Evolutionary conservation across 2,113 vertebrate genomes (phyloP).

Genomic region (Rutilus rutilus): DNA sequence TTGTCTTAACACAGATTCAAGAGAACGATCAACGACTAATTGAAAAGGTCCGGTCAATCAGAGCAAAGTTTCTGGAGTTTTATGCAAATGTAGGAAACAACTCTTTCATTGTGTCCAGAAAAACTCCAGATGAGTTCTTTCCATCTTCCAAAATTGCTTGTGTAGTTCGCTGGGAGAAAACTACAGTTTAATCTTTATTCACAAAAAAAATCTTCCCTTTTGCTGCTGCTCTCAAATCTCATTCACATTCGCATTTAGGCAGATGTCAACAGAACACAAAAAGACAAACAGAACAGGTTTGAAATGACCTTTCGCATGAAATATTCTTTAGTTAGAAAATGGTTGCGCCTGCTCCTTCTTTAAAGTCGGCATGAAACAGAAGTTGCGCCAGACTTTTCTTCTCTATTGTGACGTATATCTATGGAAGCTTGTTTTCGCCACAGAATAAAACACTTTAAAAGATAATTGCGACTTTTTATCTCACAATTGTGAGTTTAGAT

Average conservation of each 20-base stretch:
- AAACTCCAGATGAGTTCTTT: not conserved
- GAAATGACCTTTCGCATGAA: no score
- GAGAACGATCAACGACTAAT: constrained; percentile 41
- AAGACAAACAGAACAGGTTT: no score
- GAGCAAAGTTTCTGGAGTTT: not conserved
- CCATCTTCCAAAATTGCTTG: not conserved
- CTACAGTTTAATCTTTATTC: not conserved
- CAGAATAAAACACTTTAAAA: no score
- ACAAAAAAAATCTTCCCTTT: not conserved
- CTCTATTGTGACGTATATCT: no score
- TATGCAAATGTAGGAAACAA: not conserved
- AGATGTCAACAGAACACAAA: no score
- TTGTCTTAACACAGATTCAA: constrained; percentile 26
- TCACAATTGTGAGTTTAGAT: no score
- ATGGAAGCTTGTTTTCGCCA: no score
- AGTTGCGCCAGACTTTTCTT: no score
- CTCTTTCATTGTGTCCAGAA: not conserved
- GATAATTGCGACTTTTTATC: no score
- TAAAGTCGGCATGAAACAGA: no score
- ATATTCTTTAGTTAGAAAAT: no score
- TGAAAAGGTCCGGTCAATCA: not conserved
- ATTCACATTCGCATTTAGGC: not conserved
- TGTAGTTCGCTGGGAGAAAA: not conserved
- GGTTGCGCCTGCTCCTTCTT: no score
- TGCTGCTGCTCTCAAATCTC: not conserved